A percentile compares a stretch with the other conserved stretches of the same genome.
phyloP scores from a whole-genome alignment of 2,888 invertebrate species.

The Lathronympha strigana region DNA sequence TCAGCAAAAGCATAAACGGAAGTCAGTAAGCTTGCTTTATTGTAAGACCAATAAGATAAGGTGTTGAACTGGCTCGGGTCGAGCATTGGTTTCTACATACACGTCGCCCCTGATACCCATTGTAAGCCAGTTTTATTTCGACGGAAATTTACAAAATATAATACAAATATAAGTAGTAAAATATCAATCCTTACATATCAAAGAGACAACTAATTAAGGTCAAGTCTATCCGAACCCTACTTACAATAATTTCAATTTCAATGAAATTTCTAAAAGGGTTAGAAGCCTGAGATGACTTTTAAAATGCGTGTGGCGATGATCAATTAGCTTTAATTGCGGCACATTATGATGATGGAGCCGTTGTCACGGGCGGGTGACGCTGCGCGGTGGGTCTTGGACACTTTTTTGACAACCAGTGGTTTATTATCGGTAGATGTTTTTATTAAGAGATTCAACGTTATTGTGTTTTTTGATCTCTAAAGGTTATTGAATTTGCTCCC shows the following conservation, averaged over 20 bases:
- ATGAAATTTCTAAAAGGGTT: slow-evolving; percentile 43
- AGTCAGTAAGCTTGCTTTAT: too few species aligned
- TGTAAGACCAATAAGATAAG: too few species aligned
- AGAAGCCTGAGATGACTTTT: slow-evolving; percentile 50
- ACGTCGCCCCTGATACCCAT: too few species aligned
- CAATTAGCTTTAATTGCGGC: slow-evolving; percentile 58
- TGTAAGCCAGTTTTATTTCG: too few species aligned
- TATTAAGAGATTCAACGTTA: background rate
- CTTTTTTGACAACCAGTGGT: slow-evolving; percentile 27
- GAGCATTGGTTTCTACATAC: too few species aligned
- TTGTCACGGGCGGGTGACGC: slow-evolving; percentile 28
- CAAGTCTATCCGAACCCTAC: slow-evolving; percentile 18
- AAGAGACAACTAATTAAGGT: slow-evolving; percentile 16
- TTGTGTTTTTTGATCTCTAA: too few species aligned
- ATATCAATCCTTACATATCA: too few species aligned
- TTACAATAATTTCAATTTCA: slow-evolving; percentile 24
- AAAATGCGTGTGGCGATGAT: slow-evolving; percentile 58
- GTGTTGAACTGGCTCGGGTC: too few species aligned
- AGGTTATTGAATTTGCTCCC: too few species aligned
- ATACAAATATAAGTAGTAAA: too few species aligned
- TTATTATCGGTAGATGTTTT: slow-evolving; percentile 12
- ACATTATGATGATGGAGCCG: slow-evolving; percentile 33
- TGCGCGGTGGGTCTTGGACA: slow-evolving; percentile 33
- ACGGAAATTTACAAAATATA: too few species aligned
- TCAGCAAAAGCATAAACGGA: too few species aligned